Evolutionary conservation across 2,888 invertebrate species (phyloP).

Genomic region (Pseudeuparius sepicola): DNA sequence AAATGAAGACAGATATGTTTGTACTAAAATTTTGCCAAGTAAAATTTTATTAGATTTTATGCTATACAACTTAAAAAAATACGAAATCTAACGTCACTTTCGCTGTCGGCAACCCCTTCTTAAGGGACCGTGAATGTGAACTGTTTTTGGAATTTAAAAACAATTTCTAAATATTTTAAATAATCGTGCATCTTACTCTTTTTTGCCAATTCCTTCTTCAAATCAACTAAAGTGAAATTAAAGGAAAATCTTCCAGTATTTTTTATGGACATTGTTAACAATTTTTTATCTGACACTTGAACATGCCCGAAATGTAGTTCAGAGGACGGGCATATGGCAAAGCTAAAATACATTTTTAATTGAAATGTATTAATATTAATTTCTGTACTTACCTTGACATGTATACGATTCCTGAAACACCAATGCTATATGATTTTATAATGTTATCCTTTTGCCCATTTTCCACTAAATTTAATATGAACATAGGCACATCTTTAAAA

Average conservation of each 20-base stretch:
- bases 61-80: too few relatives aligned
- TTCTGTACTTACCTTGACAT: constrained; percentile 29
- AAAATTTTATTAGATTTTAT: too few relatives aligned
- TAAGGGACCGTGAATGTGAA: too few relatives aligned
- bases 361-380: constrained; percentile 11
- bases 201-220: constrained; percentile 18
- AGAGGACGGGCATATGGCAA: constrained; percentile 46
- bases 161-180: too few relatives aligned
- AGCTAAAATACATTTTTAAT: constrained; percentile 36
- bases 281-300: constrained; percentile 42
- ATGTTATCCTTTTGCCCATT: constrained; percentile 24
- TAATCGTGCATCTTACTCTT: too few relatives aligned
- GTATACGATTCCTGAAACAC: constrained; percentile 30
- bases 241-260: constrained; percentile 52
- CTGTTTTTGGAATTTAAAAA: too few relatives aligned
- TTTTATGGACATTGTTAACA: constrained; percentile 46
- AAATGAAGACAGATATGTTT: too few relatives aligned
- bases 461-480: constrained; percentile 30
- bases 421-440: constrained; percentile 28
- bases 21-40: too few relatives aligned
- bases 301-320: constrained; percentile 51
- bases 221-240: constrained; percentile 27
- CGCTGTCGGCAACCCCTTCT: too few relatives aligned
- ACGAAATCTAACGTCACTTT: too few relatives aligned
- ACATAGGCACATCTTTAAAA: constrained; percentile 29